These are phyloP conservation scores for Teleogryllus occipitalis DNA, from an alignment of 1,140 invertebrate species.

Conservation along the genomic window DNA sequence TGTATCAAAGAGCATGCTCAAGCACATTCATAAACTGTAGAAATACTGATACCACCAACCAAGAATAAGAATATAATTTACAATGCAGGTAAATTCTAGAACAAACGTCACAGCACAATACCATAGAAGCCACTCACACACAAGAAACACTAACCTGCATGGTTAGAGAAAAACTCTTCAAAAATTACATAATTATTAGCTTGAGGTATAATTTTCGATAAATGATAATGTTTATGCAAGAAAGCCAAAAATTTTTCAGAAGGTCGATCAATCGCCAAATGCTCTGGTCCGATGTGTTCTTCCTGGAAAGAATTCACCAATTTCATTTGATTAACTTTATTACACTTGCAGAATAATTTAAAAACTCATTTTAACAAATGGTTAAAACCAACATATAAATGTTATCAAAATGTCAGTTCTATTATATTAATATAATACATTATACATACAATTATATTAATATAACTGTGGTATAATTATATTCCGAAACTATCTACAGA, in stretches of 20 bases:
- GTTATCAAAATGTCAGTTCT: background rate
- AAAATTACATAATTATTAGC: conserved; percentile 85
- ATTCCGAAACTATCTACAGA: background rate
- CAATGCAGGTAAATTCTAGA: too few species aligned
- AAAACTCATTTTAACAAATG: too few species aligned
- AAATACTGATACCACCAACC: too few species aligned
- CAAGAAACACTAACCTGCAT: conserved; percentile 28
- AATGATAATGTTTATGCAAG: conserved; percentile 71
- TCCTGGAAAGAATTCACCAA: conserved; percentile 46
- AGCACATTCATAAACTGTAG: too few species aligned
- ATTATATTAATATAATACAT: background rate
- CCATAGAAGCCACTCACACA: background rate
- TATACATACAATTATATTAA: background rate
- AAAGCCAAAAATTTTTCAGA: conserved; percentile 81
- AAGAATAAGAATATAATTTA: too few species aligned
- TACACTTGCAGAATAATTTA: background rate
- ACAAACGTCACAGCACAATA: too few species aligned
- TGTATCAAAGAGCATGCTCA: too few species aligned
- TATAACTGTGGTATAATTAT: background rate
- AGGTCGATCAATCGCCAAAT: conserved; percentile 83
- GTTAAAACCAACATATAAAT: background rate
- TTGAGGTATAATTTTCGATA: conserved; percentile 63
- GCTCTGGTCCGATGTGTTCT: conserved; percentile 55
- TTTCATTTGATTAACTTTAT: background rate
- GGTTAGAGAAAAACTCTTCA: conserved; percentile 65